Evolutionary conservation across 92 coral and sea anemone species (phyloP).

Genomic region (Zoanthus gigantus): DNA sequence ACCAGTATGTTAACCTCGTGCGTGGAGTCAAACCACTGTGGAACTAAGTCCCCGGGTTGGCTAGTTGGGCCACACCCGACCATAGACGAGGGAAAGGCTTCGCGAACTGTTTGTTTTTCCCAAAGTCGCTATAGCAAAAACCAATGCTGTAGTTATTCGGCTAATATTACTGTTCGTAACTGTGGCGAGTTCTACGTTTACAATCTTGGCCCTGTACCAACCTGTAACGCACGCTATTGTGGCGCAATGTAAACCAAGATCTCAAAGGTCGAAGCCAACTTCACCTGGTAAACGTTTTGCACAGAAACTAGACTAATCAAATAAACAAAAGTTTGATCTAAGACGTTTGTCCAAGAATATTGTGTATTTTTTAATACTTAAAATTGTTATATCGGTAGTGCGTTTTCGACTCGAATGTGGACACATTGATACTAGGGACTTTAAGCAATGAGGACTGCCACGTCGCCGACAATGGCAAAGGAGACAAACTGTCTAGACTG

Average conservation of each 20-base stretch:
- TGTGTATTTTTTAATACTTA: too few relatives aligned
- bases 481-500: too few relatives aligned
- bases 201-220: slow-evolving; percentile 32
- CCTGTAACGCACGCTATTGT: slow-evolving; percentile 32
- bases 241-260: not conserved
- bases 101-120: slow-evolving; percentile 31
- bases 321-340: too few relatives aligned
- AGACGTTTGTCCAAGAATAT: too few relatives aligned
- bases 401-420: too few relatives aligned
- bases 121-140: not conserved
- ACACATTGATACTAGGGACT: too few relatives aligned
- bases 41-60: slow-evolving; percentile 82
- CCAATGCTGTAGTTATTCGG: not conserved
- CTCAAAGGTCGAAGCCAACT: not conserved
- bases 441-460: too few relatives aligned
- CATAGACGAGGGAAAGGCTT: slow-evolving; percentile 9
- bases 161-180: slow-evolving; percentile 28
- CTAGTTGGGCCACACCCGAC: slow-evolving; percentile 35
- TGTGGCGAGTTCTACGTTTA: slow-evolving; percentile 25
- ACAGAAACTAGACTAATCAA: too few relatives aligned
- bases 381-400: too few relatives aligned
- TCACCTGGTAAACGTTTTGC: not conserved
- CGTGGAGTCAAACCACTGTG: slow-evolving; percentile 65
- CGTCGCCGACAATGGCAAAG: too few relatives aligned
- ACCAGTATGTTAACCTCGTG: slow-evolving; percentile 78